Evolutionary conservation across 1,140 invertebrate genomes (phyloP).

Genomic region (Caenorhabditis inopinata): DNA sequence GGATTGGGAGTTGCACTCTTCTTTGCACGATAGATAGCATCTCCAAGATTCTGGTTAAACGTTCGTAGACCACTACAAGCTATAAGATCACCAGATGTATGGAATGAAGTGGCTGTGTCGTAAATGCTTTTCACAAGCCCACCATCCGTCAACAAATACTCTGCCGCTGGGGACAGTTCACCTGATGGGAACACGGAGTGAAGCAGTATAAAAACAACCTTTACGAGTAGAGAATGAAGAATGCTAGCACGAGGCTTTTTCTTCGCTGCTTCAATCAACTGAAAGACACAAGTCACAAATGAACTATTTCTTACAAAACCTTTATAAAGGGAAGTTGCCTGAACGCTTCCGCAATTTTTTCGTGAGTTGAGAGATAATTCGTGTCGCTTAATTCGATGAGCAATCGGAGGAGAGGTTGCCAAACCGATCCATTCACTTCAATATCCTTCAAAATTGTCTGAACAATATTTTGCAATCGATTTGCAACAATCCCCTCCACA

Average conservation of each 20-base stretch:
- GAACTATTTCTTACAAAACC: background rate
- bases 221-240: background rate
- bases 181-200: background rate
- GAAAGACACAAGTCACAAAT: background rate
- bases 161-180: background rate
- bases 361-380: background rate
- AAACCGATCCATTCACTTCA: background rate
- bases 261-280: background rate
- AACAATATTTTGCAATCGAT: background rate
- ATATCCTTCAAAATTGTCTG: background rate
- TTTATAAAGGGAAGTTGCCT: background rate
- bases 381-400: background rate
- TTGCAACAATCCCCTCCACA: background rate
- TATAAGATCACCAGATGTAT: background rate
- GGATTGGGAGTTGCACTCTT: background rate
- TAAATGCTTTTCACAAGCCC: background rate
- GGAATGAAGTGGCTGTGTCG: background rate
- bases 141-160: background rate
- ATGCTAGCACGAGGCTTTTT: background rate
- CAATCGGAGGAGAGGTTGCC: slow-evolving; percentile 7
- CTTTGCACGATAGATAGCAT: background rate
- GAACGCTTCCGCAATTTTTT: background rate
- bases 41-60: slow-evolving; percentile 3
- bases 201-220: background rate
- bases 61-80: background rate